A percentile compares a stretch with the other conserved stretches of the same genome.
Conservation (phyloP, 2,888 invertebrate species). For the Rhyacophila evoluta region DNA sequence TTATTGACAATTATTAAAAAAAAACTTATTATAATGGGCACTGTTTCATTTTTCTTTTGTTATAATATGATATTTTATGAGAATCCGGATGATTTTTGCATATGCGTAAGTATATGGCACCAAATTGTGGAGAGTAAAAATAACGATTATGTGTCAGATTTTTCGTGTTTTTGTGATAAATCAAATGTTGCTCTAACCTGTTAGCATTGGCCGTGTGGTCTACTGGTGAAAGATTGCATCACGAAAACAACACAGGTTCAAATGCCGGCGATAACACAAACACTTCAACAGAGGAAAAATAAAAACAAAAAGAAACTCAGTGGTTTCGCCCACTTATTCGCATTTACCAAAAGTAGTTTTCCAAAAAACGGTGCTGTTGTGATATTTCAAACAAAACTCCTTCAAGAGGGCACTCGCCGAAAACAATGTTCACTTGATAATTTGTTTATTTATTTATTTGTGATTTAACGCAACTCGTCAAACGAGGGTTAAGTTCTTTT, state of each 20-base stretch:
- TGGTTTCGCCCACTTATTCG: background rate
- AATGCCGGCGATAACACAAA: constrained; percentile 41
- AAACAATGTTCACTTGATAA: constrained; percentile 41
- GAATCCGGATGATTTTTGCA: no score
- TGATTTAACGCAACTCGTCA: background rate
- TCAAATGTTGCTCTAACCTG: constrained; percentile 48
- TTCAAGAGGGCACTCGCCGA: constrained; percentile 34
- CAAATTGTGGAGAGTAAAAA: no score
- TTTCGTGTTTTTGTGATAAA: background rate
- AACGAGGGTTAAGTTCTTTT: background rate
- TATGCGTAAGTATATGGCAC: no score
- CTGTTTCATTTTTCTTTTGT: no score
- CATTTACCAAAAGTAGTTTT: background rate
- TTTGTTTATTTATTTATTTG: background rate
- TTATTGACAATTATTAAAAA: no score
- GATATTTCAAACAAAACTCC: background rate
- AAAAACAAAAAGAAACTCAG: background rate
- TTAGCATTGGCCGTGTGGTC: constrained; percentile 52
- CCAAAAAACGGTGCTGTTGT: background rate
- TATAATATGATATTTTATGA: no score
- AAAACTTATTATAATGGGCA: no score
- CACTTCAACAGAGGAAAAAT: constrained; percentile 28
- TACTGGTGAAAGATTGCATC: constrained; percentile 38
- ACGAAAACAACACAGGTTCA: constrained; percentile 37
- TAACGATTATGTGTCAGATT: no score